phyloP scores from a whole-genome alignment of 1,140 invertebrate genomes.

The Drosophila mauritiana region DNA sequence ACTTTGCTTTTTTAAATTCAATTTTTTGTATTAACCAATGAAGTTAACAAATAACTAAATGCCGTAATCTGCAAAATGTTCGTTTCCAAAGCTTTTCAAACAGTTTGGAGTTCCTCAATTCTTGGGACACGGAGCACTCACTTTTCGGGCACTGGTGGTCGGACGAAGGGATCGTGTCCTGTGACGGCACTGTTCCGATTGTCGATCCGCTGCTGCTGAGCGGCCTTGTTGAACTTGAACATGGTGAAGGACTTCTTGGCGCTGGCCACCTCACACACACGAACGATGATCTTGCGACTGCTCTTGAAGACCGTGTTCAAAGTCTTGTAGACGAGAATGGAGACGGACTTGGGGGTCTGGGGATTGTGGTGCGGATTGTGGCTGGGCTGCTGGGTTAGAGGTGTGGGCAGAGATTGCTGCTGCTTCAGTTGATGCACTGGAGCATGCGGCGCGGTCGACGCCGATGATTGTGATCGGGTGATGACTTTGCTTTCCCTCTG shows the following conservation, averaged over 20 bases:
- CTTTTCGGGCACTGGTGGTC: constrained; percentile 87
- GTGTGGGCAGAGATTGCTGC: constrained; percentile 76
- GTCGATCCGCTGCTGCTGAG: constrained; percentile 88
- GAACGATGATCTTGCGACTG: constrained; percentile 84
- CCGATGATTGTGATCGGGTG: constrained; percentile 83
- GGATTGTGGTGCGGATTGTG: constrained; percentile 44
- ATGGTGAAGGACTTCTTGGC: constrained; percentile 86
- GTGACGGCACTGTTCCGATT: constrained; percentile 88
- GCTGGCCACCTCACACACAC: constrained; percentile 84
- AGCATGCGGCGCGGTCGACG: constrained; percentile 72
- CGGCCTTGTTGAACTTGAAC: constrained; percentile 91
- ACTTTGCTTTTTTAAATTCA: too few species aligned
- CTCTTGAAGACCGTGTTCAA: constrained; percentile 84
- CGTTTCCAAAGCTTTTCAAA: constrained; percentile 12
- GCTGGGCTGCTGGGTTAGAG: constrained; percentile 54
- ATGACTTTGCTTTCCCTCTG: constrained; percentile 69
- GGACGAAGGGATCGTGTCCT: constrained; percentile 91
- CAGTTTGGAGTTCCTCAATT: constrained; percentile 1
- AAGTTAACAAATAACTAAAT: too few species aligned
- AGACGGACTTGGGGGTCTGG: constrained; percentile 78
- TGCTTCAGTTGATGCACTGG: constrained; percentile 82
- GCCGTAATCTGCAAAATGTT: too few species aligned
- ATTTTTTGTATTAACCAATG: too few species aligned
- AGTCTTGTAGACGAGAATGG: constrained; percentile 83
- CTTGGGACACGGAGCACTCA: constrained; percentile 52